Percentiles rank a stretch among this genome's conserved stretches.
Conservation (phyloP, 2,888 invertebrate species). For the Cylindroiulus punctatus region DNA sequence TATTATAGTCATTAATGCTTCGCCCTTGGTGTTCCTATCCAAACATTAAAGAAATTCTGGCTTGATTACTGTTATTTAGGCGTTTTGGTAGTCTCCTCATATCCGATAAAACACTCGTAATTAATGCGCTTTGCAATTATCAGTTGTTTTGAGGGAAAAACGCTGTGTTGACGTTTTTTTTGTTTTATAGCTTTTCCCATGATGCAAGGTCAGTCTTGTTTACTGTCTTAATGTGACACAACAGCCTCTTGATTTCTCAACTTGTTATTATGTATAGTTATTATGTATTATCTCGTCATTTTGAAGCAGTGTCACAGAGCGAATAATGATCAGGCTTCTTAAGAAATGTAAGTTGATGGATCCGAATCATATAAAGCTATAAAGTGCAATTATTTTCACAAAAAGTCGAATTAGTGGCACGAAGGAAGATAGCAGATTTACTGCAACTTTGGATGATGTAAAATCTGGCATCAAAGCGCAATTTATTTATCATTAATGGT, state of each 20-base stretch:
- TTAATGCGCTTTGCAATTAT: neutral
- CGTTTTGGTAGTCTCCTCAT: neutral
- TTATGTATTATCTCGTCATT: neutral
- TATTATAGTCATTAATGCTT: constrained; percentile 9
- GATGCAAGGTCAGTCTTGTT: neutral
- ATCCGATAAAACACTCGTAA: neutral
- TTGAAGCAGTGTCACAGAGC: neutral
- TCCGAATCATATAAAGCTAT: no score
- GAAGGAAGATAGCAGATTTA: no score
- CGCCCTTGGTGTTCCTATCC: neutral
- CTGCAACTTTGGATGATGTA: no score
- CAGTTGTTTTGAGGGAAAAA: neutral
- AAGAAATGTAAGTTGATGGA: no score
- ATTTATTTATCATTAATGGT: no score
- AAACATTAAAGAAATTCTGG: neutral
- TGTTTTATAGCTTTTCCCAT: neutral
- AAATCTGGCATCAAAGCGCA: no score
- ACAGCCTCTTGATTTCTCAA: neutral
- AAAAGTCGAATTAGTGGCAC: no score
- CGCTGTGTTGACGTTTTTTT: neutral
- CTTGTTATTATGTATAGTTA: no score
- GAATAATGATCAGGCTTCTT: neutral
- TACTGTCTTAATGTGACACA: neutral
- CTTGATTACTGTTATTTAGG: neutral
- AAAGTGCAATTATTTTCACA: no score